Conservation (phyloP, 2,113 vertebrate species). For the Ciconia stormi region DNA sequence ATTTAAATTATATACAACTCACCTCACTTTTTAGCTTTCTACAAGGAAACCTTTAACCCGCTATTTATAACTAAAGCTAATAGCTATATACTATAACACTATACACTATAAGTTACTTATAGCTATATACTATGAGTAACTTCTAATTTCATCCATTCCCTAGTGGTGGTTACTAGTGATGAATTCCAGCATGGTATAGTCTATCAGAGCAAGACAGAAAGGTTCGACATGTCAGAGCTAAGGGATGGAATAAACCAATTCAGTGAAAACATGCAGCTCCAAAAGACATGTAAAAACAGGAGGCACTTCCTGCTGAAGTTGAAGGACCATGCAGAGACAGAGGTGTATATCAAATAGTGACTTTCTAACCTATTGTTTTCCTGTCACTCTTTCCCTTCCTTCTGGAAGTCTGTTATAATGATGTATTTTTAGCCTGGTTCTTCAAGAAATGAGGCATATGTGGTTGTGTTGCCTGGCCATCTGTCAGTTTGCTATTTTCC, state of each 20-base stretch:
- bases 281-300: not conserved
- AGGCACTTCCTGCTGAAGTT: not conserved
- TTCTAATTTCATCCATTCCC: not conserved
- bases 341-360: not conserved
- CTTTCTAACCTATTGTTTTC: not conserved
- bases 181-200: accelerated
- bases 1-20: not conserved
- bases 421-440: slow-evolving; percentile 24
- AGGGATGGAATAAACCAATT: not conserved
- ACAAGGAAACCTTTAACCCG: not conserved
- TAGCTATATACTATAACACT: not conserved
- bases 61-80: not conserved
- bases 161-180: not conserved
- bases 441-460: slow-evolving; percentile 40
- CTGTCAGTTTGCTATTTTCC: slow-evolving; percentile 19
- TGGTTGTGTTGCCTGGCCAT: not conserved
- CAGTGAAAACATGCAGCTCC: not conserved
- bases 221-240: accelerated
- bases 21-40: not conserved
- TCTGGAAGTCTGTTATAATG: not conserved
- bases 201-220: not conserved
- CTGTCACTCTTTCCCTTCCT: not conserved
- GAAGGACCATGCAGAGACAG: not conserved
- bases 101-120: not conserved
- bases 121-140: not conserved